These are phyloP conservation scores for Drosophila falleni DNA, from an alignment of 2,888 invertebrate genomes.

Conservation along the genomic window DNA sequence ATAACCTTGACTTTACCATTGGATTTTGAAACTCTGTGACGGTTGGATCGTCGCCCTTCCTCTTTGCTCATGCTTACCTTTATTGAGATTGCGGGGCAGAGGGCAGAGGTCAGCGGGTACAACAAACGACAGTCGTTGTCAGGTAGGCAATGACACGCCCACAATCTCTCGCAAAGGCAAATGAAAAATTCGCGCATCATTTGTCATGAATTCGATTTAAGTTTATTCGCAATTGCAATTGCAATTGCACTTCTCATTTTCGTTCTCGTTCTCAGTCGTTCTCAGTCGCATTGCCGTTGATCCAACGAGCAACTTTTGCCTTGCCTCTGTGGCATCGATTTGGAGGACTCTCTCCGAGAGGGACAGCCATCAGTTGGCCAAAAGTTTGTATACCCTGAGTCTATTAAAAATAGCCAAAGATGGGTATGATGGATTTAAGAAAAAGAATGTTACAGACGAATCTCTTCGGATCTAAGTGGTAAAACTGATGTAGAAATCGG, in stretches of 20 bases:
- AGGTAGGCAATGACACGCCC: constrained; percentile 17
- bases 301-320: constrained; percentile 34
- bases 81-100: too few relatives aligned
- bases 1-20: constrained; percentile 74
- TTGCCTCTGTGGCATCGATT: constrained; percentile 10
- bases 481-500: too few relatives aligned
- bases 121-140: not conserved
- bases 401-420: not conserved
- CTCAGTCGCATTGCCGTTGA: constrained; percentile 19
- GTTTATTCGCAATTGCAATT: constrained; percentile 52
- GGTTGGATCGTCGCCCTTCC: constrained; percentile 35
- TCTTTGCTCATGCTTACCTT: constrained; percentile 18
- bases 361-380: constrained; percentile 10
- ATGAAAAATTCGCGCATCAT: constrained; percentile 75
- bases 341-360: not conserved
- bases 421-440: too few relatives aligned
- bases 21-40: constrained; percentile 45
- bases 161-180: constrained; percentile 28
- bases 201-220: constrained; percentile 80
- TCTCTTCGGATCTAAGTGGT: too few relatives aligned
- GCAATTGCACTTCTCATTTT: constrained; percentile 25
- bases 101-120: not conserved
- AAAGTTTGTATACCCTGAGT: constrained; percentile 4
- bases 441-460: not conserved
- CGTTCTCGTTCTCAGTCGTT: not conserved